A percentile compares a stretch with the other conserved stretches of the same genome.
phyloP scores from a whole-genome alignment of 2,113 vertebrate genomes.

The Pelvicachromis taeniatus region DNA sequence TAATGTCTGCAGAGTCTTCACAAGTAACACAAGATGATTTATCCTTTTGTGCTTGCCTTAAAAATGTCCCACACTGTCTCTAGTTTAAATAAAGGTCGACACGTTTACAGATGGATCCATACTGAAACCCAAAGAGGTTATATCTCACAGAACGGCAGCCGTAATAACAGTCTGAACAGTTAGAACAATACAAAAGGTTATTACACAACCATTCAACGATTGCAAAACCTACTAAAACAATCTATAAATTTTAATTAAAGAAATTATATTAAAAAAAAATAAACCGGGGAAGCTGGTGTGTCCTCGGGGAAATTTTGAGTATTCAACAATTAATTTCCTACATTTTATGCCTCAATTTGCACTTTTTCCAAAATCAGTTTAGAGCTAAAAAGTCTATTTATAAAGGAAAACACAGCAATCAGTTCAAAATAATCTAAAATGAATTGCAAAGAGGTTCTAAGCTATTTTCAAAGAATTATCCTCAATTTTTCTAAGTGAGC shows the following conservation, averaged over 20 bases:
- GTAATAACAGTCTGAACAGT: background rate
- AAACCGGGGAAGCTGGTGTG: rapidly evolving
- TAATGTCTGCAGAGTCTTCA: background rate
- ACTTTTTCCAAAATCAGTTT: background rate
- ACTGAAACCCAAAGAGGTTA: background rate
- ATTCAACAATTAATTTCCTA: background rate
- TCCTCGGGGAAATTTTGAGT: rapidly evolving
- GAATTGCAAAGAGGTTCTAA: rapidly evolving
- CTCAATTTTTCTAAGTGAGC: background rate
- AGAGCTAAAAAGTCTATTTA: background rate
- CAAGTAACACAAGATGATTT: background rate
- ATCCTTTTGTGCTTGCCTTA: background rate
- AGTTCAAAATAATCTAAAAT: background rate
- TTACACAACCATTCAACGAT: background rate
- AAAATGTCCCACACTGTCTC: background rate
- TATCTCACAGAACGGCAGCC: background rate
- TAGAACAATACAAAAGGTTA: background rate
- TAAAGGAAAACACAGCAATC: background rate
- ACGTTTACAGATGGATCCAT: background rate
- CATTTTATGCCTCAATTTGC: background rate
- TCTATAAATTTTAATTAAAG: background rate
- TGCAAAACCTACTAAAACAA: background rate
- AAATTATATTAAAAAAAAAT: background rate
- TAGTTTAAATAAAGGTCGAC: background rate
- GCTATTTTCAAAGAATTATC: background rate